Evolutionary conservation across 2,888 invertebrate genomes (phyloP), one percentile per base, ranked within the genome.

Genomic region (Urechis unicinctus): DNA sequence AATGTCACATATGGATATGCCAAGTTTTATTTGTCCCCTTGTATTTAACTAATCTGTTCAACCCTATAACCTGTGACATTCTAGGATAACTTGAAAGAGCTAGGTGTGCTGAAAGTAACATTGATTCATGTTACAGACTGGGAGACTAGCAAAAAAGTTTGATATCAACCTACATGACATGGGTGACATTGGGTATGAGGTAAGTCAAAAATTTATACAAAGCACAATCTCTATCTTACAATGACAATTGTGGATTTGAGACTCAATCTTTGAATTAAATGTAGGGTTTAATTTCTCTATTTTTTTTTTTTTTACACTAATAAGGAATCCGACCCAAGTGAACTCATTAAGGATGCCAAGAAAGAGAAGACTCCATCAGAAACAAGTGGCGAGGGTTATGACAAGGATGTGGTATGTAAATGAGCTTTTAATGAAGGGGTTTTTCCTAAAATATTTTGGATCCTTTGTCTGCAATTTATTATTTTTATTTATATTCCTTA

Each of bases 391-490:
- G 72, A 72, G 42, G 74, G 72, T 57, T 74, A 70, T 57, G 68
- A 66, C 3, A 73, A 70, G 59, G 74, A 74, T 64, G 66, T 74
- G 58, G 74, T 73, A 61, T 66, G 73, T n/a, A n/a, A n/a, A n/a
- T n/a, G n/a, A n/a, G n/a, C n/a, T n/a, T n/a, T n/a, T n/a, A n/a
- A n/a, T n/a, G n/a, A n/a, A n/a, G n/a, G n/a, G n/a, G n/a, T n/a
- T n/a, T 49, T 49, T 53, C 41, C 43, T 22, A 31, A n/a, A 21
- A 17, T 24, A 43, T 49, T 21, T 3, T 4, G 5, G 21, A 31
- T 6, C 2, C 17, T 3, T 13, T 3, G 36, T 36, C 9, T 13
- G 9, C 17, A 22, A 56, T 13, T 46, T 48, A 25, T 28, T n/a
- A n/a, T n/a, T n/a, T n/a, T n/a, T n/a, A n/a, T n/a, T n/a, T n/a